A percentile compares a stretch with the other conserved stretches of the same genome.
Evolutionary conservation across 2,797 vertebrate species (phyloP).

Genomic region (Erethizon dorsatum): DNA sequence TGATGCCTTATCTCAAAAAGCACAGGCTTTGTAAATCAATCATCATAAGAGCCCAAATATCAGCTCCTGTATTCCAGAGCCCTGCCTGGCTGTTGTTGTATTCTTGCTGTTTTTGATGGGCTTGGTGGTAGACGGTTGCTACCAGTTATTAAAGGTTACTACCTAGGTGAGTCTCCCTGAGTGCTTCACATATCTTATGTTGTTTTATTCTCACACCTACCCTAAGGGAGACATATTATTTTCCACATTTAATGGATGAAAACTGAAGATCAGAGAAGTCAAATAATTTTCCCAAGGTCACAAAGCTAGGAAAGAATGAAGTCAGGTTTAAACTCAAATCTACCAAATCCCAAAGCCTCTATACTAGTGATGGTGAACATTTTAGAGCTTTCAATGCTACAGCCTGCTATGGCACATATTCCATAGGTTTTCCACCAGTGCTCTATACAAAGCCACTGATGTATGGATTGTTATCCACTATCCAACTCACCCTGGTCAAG

Average conservation of each 20-base stretch:
- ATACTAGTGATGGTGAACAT: not conserved
- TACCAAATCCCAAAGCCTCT: not conserved
- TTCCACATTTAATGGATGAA: conserved; percentile 51
- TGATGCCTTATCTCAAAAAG: conserved; percentile 23
- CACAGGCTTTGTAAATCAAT: conserved; percentile 38
- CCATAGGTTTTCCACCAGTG: not conserved
- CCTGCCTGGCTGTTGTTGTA: not conserved
- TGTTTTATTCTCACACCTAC: conserved; percentile 16
- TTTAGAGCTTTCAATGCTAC: not conserved
- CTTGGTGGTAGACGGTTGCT: not conserved
- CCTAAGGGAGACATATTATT: not conserved
- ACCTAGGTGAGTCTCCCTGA: not conserved
- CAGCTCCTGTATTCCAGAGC: not conserved
- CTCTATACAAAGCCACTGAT: not conserved
- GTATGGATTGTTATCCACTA: not conserved
- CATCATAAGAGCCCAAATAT: not conserved
- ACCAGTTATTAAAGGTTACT: conserved; percentile 5
- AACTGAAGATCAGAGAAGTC: conserved; percentile 46
- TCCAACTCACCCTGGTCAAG: not conserved
- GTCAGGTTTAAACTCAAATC: conserved; percentile 17
- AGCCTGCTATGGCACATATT: not conserved
- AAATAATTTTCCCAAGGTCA: conserved; percentile 42
- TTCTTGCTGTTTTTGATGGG: conserved; percentile 43
- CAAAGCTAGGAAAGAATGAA: conserved; percentile 61
- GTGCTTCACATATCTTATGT: not conserved